Base-by-base conservation (phyloP, 2,888 invertebrate genomes). In the Coremacera marginata region DNA sequence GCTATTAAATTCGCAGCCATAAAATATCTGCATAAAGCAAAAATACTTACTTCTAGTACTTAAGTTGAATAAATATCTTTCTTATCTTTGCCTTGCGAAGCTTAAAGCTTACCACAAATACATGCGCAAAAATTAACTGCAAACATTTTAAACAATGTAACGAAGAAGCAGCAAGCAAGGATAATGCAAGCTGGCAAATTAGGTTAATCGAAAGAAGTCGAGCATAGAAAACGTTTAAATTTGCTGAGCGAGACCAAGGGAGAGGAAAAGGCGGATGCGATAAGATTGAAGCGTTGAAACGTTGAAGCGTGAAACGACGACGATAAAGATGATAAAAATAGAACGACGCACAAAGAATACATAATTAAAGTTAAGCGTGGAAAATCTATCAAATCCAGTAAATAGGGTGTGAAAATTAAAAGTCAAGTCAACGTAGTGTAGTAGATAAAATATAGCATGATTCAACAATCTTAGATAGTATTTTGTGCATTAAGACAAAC, bases 141-240 rank as follows among this genome's bases (percentile, higher is more conserved):
- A 60, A 60, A 22, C 57, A 60, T 60, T 60, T 60, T 27, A 27
- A 22, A 60, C 27, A 27, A 60, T 60, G 27, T 27, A 60, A 60
- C 16, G 8, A 27, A 57, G 14, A 5, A 55, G 19, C 27, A 5
- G 60, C 14, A 60, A 19, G 44, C 14, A 14, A 60, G 60, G 22
- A 60, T 19, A 60, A 60, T 14, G 22, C 25, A 60, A 22, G 60
- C 22, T 16, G n/a, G n/a, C 25, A 60, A 60, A 60, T 60, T 25
- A 60, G 60, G 60, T 60, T 60, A 60, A 60, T 60, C 60, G 60
- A 60, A 60, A 27, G 14, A 60, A 60, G 60, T 60, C 27, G 27
- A 60, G 60, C 60, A 27, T 2, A 60, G 14, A 22, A 60, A 60
- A 60, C 27, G 60, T 27, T 60, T 60, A 27, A 60, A 60, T 27